Conservation (phyloP, 1,140 invertebrate genomes). For the Saxidomus purpurata region DNA sequence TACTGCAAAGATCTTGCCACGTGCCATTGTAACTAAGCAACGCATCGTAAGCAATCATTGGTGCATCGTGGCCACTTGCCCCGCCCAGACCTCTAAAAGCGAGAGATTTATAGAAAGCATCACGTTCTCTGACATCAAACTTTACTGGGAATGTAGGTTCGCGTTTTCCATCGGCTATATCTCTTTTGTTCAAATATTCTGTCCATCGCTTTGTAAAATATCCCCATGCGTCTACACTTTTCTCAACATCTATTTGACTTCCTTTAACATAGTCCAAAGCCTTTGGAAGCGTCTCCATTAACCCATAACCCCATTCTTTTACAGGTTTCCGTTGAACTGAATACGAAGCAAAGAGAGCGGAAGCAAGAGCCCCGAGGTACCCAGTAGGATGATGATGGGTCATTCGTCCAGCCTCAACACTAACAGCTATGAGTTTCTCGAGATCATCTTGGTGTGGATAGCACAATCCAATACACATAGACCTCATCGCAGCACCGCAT, state of each 20-base stretch:
- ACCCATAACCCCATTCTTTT: slow-evolving; percentile 79
- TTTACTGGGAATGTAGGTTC: slow-evolving; percentile 79
- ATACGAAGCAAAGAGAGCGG: slow-evolving; percentile 84
- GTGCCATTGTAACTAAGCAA: slow-evolving; percentile 75
- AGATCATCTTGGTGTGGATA: slow-evolving; percentile 80
- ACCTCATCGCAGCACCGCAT: slow-evolving; percentile 85
- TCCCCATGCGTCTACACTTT: slow-evolving; percentile 80
- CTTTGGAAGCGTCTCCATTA: slow-evolving; percentile 76
- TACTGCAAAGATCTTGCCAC: slow-evolving; percentile 83
- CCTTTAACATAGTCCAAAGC: slow-evolving; percentile 77
- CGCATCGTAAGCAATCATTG: slow-evolving; percentile 86
- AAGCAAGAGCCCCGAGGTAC: slow-evolving; percentile 82
- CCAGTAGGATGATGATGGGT: slow-evolving; percentile 86
- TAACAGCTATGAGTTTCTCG: slow-evolving; percentile 81
- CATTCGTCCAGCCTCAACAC: slow-evolving; percentile 84
- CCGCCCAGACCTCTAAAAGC: slow-evolving; percentile 84
- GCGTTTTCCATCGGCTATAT: slow-evolving; percentile 73
- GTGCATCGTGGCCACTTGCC: slow-evolving; percentile 85
- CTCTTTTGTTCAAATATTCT: slow-evolving; percentile 79
- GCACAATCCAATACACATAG: slow-evolving; percentile 85
- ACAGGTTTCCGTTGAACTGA: slow-evolving; percentile 81
- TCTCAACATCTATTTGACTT: slow-evolving; percentile 72
- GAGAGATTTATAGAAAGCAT: slow-evolving; percentile 81
- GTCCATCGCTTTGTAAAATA: slow-evolving; percentile 82
- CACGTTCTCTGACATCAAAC: slow-evolving; percentile 81